Evolutionary conservation across 2,113 vertebrate genomes (phyloP), one percentile per base, ranked within the genome.

Genomic region (Datnioides undecimradiatus): DNA sequence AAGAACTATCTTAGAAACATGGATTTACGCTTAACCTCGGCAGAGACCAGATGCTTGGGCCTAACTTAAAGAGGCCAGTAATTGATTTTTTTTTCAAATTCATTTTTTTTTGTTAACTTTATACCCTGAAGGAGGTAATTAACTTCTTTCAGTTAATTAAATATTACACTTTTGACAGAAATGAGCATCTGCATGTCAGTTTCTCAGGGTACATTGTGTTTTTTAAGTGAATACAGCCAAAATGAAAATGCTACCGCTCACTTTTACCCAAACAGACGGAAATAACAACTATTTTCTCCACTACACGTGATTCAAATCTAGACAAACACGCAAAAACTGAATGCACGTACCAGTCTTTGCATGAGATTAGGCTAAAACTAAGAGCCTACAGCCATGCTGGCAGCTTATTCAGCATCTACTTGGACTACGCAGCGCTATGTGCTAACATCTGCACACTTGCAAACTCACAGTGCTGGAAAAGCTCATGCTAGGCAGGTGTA

Each of bases 81-180:
- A 71, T 12, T 25, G 21, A 72, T 45, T 65, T 46, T 45, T 65
- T 46, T 45, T 43, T 12, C 11, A n/a, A 34, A 45, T 70, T 51
- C 6, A 27, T 8, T 0, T 12, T 4, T 68, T 34, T 36, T 2
- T 36, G 6, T 51, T 13, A 17, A 27, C 57, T 60, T 54, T n/a
- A 6, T 9, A 38, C 33, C 4, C 13, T 65, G 17, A 68, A 33
- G 23, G 5, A 4, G n/a, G 12, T 12, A 11, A 16, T 25, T 21
- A 0, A 14, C 11, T 9, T 54, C 41, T 23, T 8, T 17, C 31
- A 27, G n/a, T 16, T 27, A 10, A 45, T 75, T 27, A 27, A 19
- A 36, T n/a, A n/a, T n/a, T n/a, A n/a, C n/a, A n/a, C n/a, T 25
- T 57, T 8, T 43, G 29, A 36, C 4, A 36, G 41, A 58, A 33